Base-by-base conservation (phyloP, 1,140 invertebrate genomes). In the Uloborus diversus region DNA sequence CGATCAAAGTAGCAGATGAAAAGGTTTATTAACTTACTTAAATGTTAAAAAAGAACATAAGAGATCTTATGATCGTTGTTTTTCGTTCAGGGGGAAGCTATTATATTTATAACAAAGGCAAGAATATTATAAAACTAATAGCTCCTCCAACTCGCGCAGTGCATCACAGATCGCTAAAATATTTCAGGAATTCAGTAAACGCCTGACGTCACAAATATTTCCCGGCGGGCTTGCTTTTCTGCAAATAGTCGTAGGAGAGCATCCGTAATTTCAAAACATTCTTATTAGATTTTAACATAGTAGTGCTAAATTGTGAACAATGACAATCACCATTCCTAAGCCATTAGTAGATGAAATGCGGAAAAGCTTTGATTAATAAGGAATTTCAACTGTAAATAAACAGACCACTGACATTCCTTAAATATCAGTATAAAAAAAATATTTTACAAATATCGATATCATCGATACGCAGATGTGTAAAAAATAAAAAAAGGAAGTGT, bases 171-270 rank as follows among this genome's bases (percentile, higher is more conserved):
- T 79, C 76, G 65, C 76, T 64, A 42, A 79, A 79, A 79, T 28
- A 79, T 79, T 79, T 79, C 37, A 25, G 76, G 76, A 79, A 79
- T 79, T 79, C 56, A 69, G 76, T 68, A 69, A 69, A 79, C 76
- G 25, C 37, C n/a, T 79, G 76, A 79, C 76, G 76, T 79, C 76
- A 79, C 76, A 79, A 79, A 69, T 68, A 79, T 79, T 79, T 79
- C 76, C 65, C 76, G 62, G 76, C 76, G 76, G 76, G 76, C 76
- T 79, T 68, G 49, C 23, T 78, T 79, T 61, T 30, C 30, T 61
- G 9, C 57, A 9, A 53, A 53, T 53, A 53, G 13, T 53, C 23
- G n/a, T n/a, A n/a, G n/a, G n/a, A n/a, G n/a, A n/a, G n/a, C n/a
- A n/a, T n/a, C n/a, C n/a, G n/a, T n/a, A n/a, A n/a, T n/a, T n/a